Evolutionary conservation across 2,888 invertebrate species (phyloP), one percentile per base, ranked within the genome.

Genomic region (Trimorus sp.): DNA sequence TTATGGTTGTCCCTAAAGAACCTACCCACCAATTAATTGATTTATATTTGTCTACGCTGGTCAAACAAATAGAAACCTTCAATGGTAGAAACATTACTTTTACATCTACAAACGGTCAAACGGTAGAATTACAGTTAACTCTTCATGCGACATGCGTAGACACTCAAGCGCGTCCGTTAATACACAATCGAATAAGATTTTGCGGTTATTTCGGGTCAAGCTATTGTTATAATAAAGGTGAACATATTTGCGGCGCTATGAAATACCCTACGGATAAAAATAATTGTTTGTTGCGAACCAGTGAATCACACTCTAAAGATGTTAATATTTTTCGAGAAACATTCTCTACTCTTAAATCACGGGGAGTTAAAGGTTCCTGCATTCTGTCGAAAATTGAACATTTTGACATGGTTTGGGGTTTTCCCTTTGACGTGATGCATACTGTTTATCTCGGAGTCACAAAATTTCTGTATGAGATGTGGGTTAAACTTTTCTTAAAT

Each of bases 11-110:
- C 9, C 15, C 48, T n/a, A 65, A 66, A 45, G 83, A 83, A 69
- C 83, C 83, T 8, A 51, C 42, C 9, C 71, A 60, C n/a, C 15
- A 75, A 54, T 56, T 83, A 14, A 79, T 83, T 68, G 38, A 79
- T 48, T 38, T 68, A 7, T 69, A 68, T 16, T 26, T 79, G 4
- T n/a, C 62, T 6, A 45, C 54, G 15, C 68, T 79, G 51, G n/a
- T 60, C 0, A 40, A 74, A 15, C 68, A 66, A 36, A 42, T 71
- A 11, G 11, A 36, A 9, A n/a, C 1, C 11, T 11, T 71, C 2
- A 65, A 78, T 38, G 54, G 3, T 11, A 4, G 59, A 53, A 51
- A 60, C 8, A 38, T 78, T 11, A 9, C 11, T 8, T 59, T 59
- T 15, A 38, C 14, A 51, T 62, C 63, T 14, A 59, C 59, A 26